Percentiles rank a stretch among this genome's conserved stretches.
Evolutionary conservation across 2,888 invertebrate genomes (phyloP).

Genomic region (Capitulum mitella): DNA sequence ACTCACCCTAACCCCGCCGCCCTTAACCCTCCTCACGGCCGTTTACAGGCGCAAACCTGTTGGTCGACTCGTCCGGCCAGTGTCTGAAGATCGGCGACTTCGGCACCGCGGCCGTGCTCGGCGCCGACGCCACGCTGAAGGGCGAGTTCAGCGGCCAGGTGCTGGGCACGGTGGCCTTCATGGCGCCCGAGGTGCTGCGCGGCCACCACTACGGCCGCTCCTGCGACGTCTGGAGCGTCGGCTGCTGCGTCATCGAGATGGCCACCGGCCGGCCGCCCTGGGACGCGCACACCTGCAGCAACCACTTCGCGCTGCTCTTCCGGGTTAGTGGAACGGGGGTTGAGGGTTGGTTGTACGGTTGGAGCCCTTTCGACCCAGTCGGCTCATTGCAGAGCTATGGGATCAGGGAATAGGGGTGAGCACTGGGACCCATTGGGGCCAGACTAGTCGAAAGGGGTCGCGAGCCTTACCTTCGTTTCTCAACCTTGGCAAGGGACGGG

Average conservation of each 20-base stretch:
- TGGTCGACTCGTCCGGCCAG: constrained; percentile 47
- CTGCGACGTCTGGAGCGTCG: constrained; percentile 49
- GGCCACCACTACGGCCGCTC: constrained; percentile 48
- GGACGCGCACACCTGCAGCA: constrained; percentile 46
- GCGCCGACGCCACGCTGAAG: constrained; percentile 43
- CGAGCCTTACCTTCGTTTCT: too few species aligned
- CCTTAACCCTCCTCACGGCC: too few species aligned
- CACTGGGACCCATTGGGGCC: too few species aligned
- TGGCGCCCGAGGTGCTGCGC: constrained; percentile 49
- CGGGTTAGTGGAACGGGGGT: constrained; percentile 43
- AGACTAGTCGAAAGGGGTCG: too few species aligned
- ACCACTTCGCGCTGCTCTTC: constrained; percentile 47
- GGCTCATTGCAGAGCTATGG: too few species aligned
- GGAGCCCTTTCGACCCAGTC: too few species aligned
- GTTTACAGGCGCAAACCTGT: constrained; percentile 44
- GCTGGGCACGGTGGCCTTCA: constrained; percentile 48
- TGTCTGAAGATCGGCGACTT: constrained; percentile 47
- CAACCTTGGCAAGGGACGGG: too few species aligned
- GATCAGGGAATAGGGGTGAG: too few species aligned
- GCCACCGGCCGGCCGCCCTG: constrained; percentile 47
- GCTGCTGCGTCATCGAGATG: constrained; percentile 49
- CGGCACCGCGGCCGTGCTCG: constrained; percentile 46
- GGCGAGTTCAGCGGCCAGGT: constrained; percentile 48
- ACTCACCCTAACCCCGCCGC: too few species aligned
- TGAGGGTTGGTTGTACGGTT: too few species aligned